Percentiles rank a stretch among this genome's conserved stretches.
phyloP scores from a whole-genome alignment of 2,797 vertebrate species.

The Hippopotamyrus pictus region DNA sequence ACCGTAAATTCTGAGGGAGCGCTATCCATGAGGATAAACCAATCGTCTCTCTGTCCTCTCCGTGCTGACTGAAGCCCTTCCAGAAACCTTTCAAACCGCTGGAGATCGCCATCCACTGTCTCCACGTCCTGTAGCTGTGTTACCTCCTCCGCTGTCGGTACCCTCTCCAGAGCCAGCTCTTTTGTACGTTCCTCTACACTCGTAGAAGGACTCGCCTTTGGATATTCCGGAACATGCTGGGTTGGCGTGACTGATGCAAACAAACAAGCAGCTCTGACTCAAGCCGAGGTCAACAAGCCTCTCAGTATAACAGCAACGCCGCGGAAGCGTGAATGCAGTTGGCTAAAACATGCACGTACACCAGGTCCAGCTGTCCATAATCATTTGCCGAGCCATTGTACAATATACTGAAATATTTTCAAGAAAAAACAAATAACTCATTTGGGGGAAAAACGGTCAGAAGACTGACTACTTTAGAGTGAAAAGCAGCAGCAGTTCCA shows the following conservation, averaged over 20 bases:
- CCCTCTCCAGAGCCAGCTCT: slow-evolving; percentile 20
- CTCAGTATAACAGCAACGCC: neutral
- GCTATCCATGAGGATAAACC: slow-evolving; percentile 48
- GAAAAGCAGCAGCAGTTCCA: neutral
- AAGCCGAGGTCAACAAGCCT: neutral
- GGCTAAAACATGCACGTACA: neutral
- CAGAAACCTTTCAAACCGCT: slow-evolving; percentile 29
- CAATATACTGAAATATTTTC: neutral
- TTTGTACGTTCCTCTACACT: slow-evolving; percentile 14
- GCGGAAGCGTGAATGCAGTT: neutral
- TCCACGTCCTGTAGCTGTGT: slow-evolving; percentile 27
- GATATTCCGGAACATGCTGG: slow-evolving; percentile 27
- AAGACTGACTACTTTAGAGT: neutral
- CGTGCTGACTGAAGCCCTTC: slow-evolving; percentile 38
- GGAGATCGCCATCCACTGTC: slow-evolving; percentile 18
- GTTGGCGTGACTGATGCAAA: slow-evolving; percentile 35
- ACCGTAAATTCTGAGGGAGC: slow-evolving; percentile 35
- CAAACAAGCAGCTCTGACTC: slow-evolving; percentile 18
- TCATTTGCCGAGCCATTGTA: neutral
- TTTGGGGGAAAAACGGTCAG: neutral
- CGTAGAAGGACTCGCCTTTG: slow-evolving; percentile 28
- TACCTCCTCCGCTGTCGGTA: slow-evolving; percentile 29
- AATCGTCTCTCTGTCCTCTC: slow-evolving; percentile 50
- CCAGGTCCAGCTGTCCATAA: neutral
- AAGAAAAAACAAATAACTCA: neutral